Conservation (phyloP, 2,888 invertebrate species). For the Synergus umbraculus region DNA sequence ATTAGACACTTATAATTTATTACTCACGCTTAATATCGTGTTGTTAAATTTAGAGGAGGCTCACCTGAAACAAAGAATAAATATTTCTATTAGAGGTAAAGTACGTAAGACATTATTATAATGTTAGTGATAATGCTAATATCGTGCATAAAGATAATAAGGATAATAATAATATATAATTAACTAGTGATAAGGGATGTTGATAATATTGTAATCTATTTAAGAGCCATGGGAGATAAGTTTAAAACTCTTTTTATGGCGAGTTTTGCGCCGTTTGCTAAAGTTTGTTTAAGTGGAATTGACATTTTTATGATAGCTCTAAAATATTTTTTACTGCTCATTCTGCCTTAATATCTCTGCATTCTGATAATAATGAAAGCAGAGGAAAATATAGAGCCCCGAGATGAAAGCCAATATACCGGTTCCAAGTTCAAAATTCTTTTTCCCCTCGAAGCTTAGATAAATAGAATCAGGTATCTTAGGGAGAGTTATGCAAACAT, state of each 20-base stretch:
- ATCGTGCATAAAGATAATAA: neutral
- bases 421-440: neutral
- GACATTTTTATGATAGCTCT: constrained; percentile 2
- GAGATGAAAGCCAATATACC: neutral
- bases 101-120: neutral
- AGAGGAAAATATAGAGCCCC: neutral
- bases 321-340: neutral
- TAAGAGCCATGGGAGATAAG: neutral
- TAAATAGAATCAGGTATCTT: constrained; percentile 31
- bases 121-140: neutral
- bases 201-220: neutral
- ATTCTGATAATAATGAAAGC: neutral
- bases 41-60: constrained; percentile 23
- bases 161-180: neutral
- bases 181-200: neutral
- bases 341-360: neutral
- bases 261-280: constrained; percentile 3
- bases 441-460: neutral
- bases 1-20: constrained; percentile 26
- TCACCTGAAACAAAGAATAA: constrained; percentile 35
- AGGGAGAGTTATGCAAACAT: constrained; percentile 11
- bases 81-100: constrained; percentile 10
- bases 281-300: constrained; percentile 10
- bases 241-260: constrained; percentile 9
- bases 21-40: constrained; percentile 16